A percentile compares a stretch with the other conserved stretches of the same genome.
Evolutionary conservation across 2,797 vertebrate species (phyloP).

Genomic region (Enteromius viviparus): DNA sequence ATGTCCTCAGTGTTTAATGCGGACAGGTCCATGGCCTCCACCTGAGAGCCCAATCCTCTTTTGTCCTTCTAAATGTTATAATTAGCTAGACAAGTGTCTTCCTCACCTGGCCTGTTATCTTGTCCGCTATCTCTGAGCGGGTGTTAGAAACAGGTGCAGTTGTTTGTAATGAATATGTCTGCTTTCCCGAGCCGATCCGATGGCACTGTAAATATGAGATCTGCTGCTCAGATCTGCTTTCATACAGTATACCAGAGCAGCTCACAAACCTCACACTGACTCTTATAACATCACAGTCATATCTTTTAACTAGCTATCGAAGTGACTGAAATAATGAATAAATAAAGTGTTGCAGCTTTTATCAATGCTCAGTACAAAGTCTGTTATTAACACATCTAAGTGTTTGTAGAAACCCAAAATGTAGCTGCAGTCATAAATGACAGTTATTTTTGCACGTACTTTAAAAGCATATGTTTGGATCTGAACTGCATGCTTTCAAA

Average conservation of each 20-base stretch:
- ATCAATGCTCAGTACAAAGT: not conserved
- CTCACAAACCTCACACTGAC: not conserved
- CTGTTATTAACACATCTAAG: not conserved
- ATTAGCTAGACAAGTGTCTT: slow-evolving; percentile 77
- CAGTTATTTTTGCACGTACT: not conserved
- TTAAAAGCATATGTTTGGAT: not conserved
- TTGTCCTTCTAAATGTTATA: slow-evolving; percentile 82
- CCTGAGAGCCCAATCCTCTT: slow-evolving; percentile 68
- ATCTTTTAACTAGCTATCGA: no score
- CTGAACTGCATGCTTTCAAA: not conserved
- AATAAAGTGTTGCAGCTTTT: no score
- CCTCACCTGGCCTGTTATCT: slow-evolving; percentile 71
- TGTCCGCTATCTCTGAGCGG: slow-evolving; percentile 66
- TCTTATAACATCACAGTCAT: not conserved
- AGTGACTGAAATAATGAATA: no score
- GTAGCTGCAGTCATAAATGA: no score
- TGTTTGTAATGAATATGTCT: slow-evolving; percentile 80
- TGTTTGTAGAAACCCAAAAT: not conserved
- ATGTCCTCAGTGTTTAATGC: not conserved
- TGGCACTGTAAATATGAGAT: slow-evolving; percentile 58
- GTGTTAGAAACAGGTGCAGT: slow-evolving; percentile 76
- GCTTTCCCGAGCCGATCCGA: slow-evolving; percentile 57
- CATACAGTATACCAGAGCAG: slow-evolving; percentile 19
- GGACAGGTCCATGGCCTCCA: slow-evolving; percentile 50
- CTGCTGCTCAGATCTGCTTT: slow-evolving; percentile 32